Base-by-base conservation (phyloP, 2,888 invertebrate species). In the Parnassius smintheus region DNA sequence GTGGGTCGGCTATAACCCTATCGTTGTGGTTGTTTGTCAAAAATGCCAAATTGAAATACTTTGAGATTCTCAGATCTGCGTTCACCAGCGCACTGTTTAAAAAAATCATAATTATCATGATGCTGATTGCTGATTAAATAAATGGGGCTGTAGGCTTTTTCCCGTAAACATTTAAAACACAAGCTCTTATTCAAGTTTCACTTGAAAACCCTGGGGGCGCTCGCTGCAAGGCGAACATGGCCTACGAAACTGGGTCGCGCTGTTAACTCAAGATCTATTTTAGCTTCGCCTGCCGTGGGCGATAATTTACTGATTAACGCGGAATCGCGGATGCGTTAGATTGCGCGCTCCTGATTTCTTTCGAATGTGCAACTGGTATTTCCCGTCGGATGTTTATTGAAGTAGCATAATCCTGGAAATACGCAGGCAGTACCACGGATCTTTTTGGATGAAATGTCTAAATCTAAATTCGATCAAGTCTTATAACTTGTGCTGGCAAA, bases 261-360 rank as follows among this genome's bases (percentile, higher is more conserved):
- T 45, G 45, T 45, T 45, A 45, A 45, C 45, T 45, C 45, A 45
- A 45, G 45, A 11, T 45, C 45, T 45, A 45, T 45, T 45, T 53
- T 25, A 35, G 22, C 4, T 45, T 46, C 53, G 59, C 35, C 53
- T 4, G 45, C 44, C 18, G 54, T 60, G 54, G 60, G 60, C 60
- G 54, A 55, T 61, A 55, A 61, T 50, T 61, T 55, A 50, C 46
- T n/a, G 44, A 10, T 18, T 18, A 42, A 44, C 35, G 50, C 50
- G 10, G 1, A 25, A 42, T 25, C 35, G 50, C 50, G 10, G 1
- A 25, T 22, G 1, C 18, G 44, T 44, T 54, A 1, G 8, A 10
- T 11, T 56, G 59, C n/a, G 25, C 59, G 45, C 13, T 13, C 13
- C 52, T n/a, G 53, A 35, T 41, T 53, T 59, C 35, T 53, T 59